phyloP scores from a whole-genome alignment of 1,140 invertebrate species.

The Diplogasteroides magnus region DNA sequence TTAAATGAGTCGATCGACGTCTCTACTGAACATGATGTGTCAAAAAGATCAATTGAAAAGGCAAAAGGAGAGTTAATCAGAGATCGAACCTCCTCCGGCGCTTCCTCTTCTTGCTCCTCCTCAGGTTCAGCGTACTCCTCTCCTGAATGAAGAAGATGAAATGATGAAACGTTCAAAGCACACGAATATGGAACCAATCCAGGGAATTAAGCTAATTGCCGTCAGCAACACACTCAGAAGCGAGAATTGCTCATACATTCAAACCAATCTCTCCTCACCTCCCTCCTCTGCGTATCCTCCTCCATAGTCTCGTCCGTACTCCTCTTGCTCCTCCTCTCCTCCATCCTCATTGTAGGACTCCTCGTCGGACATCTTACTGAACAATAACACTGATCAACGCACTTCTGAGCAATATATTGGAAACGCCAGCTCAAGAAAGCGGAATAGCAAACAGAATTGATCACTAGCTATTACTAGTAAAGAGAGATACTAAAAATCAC shows the following conservation, averaged over 20 bases:
- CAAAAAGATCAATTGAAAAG: too few species aligned
- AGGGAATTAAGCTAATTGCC: not conserved
- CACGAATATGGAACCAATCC: not conserved
- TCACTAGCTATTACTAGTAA: too few species aligned
- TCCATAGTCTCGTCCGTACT: not conserved
- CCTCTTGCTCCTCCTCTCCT: constrained; percentile 14
- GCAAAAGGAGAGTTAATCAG: too few species aligned
- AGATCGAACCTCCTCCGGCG: too few species aligned
- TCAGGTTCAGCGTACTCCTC: not conserved
- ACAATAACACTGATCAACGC: too few species aligned
- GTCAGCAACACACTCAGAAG: not conserved
- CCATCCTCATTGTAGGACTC: constrained; percentile 27
- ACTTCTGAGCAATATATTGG: too few species aligned
- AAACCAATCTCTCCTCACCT: not conserved
- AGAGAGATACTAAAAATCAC: too few species aligned
- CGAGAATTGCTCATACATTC: not conserved
- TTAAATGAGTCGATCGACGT: too few species aligned
- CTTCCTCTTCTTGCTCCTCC: constrained; percentile 17
- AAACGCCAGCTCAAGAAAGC: too few species aligned
- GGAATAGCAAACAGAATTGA: too few species aligned
- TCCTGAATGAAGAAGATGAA: constrained; percentile 2
- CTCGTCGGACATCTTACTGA: constrained; percentile 16
- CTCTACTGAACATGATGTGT: too few species aligned
- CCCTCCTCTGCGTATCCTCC: not conserved
- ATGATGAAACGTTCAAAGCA: not conserved